Evolutionary conservation across 2,113 vertebrate genomes (phyloP).

Genomic region (Tachycineta bicolor): DNA sequence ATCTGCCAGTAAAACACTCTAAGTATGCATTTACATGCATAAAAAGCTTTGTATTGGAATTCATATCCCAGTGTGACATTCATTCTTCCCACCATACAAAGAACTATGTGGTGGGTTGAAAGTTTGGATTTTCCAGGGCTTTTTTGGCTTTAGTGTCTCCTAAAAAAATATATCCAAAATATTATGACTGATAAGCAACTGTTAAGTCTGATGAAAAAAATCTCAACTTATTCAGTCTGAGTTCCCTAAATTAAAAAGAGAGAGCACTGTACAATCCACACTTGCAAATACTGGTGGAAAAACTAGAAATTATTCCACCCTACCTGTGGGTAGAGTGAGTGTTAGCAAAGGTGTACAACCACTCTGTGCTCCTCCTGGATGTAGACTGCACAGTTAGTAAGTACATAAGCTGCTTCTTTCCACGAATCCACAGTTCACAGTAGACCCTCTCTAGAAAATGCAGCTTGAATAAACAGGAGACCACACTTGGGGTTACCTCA

Average conservation of each 20-base stretch:
- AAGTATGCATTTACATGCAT: background rate
- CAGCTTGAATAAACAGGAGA: background rate
- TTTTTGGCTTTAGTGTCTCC: background rate
- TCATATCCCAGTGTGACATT: background rate
- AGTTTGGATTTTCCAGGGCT: background rate
- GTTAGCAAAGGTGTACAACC: background rate
- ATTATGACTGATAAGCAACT: background rate
- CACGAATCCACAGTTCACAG: background rate
- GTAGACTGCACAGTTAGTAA: background rate
- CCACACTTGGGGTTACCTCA: background rate
- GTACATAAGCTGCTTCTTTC: background rate
- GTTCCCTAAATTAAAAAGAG: background rate
- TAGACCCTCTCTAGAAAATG: background rate
- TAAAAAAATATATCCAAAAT: background rate
- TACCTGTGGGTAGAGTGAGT: fast-evolving
- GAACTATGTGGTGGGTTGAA: background rate
- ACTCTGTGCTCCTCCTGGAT: background rate
- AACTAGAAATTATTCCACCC: background rate
- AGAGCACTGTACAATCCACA: background rate
- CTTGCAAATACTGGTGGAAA: background rate
- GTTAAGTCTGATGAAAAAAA: background rate
- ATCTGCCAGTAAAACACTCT: background rate
- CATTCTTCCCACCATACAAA: background rate
- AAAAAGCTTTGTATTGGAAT: background rate
- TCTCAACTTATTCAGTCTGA: background rate